Base-by-base conservation (phyloP, 2,113 vertebrate genomes). In the Scolopax mira region DNA sequence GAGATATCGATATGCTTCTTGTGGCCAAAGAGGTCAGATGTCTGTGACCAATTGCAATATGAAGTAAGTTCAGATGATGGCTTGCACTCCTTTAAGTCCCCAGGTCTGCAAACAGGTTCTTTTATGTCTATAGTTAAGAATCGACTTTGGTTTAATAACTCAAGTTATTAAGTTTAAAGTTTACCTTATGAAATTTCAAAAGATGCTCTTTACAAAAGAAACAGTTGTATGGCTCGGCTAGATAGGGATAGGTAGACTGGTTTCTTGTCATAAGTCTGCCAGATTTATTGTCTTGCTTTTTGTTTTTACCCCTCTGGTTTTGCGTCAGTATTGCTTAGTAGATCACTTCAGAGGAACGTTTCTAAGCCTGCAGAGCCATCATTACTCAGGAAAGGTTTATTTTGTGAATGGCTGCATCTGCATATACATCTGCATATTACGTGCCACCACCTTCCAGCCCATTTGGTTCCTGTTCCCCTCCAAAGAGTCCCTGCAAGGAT, bases 211-310 rank as follows among this genome's bases (percentile, higher is more conserved):
- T 57, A 35, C 27, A 69, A 35, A 61, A 86, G 21, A n/a, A 79
- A 55, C 15, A 64, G 17, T 55, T 51, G 9, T 31, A 71, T 18
- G 31, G 3, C 35, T 51, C 35, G 37, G 28, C 17, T 86, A 35
- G 22, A 39, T 3, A 58, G n/a, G 15, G 35, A 27, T 13, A 66
- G 11, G 30, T 1, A 49, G 41, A n/a, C 18, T 44, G 3, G 0
- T 30, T 51, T 77, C 49, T 69, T 33, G 10, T 30, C 8, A 0
- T 58, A 71, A 71, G 2, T 33, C 67, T 61, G 27, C 7, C 52
- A 52, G 66, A 72, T 24, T 7, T 62, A 2, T 65, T 9, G 8
- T 27, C 23, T 74, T 41, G 25, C 2, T 42, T 78, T 78, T 71
- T 52, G 18, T 11, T 71, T 71, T 75, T 72, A 4, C 13, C 17